Evolutionary conservation across 2,113 vertebrate genomes (phyloP).

Genomic region (Triplophysa siluroides): DNA sequence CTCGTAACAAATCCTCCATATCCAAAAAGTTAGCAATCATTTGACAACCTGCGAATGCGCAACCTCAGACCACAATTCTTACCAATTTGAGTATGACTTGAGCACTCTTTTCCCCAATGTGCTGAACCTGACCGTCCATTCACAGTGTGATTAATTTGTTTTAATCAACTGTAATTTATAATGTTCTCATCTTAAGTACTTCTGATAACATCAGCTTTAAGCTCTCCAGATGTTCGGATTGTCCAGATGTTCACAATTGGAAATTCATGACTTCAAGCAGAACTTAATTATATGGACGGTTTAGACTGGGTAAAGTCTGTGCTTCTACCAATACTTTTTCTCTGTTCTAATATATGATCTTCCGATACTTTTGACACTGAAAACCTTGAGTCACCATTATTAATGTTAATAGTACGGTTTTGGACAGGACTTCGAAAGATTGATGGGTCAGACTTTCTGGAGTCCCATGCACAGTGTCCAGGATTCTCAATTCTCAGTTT

Average conservation of each 20-base stretch:
- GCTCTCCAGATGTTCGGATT: not conserved
- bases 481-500: not conserved
- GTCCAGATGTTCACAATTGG: not conserved
- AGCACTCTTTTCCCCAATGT: not conserved
- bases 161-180: not conserved
- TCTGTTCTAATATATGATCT: constrained; percentile 1
- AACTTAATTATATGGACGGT: not conserved
- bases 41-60: not conserved
- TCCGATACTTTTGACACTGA: constrained; percentile 48
- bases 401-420: constrained; percentile 15
- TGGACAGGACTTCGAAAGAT: not conserved
- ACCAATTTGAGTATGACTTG: not conserved
- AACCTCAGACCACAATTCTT: not conserved
- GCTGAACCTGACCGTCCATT: not conserved
- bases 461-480: not conserved
- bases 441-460: not conserved
- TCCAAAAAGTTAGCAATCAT: not conserved
- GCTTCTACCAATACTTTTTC: constrained; percentile 31
- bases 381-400: constrained; percentile 37
- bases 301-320: not conserved
- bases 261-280: not conserved
- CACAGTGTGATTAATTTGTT: not conserved
- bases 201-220: not conserved
- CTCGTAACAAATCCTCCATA: not conserved
- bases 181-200: not conserved